Percentiles rank a stretch among this genome's conserved stretches.
Evolutionary conservation across 2,888 invertebrate species (phyloP).

Genomic region (Agrotis clavis): DNA sequence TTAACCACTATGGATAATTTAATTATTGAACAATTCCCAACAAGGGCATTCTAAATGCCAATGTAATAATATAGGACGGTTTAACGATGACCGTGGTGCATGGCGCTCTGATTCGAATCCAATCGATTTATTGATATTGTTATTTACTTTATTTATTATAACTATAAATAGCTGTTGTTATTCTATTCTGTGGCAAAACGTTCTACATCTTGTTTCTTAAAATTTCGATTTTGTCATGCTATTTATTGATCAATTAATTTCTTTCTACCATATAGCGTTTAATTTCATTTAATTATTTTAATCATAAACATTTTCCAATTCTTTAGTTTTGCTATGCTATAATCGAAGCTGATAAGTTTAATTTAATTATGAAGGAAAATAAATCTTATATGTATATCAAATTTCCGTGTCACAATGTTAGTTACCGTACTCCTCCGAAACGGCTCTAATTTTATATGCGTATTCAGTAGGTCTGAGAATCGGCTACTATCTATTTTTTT

Average conservation of each 20-base stretch:
- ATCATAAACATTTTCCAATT: not conserved
- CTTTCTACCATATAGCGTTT: too few relatives aligned
- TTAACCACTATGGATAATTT: constrained; percentile 21
- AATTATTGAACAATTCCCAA: constrained; percentile 53
- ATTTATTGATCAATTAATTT: not conserved
- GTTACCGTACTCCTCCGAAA: too few relatives aligned
- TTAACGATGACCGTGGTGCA: constrained; percentile 20
- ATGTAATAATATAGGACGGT: constrained; percentile 10
- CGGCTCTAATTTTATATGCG: too few relatives aligned
- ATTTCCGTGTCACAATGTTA: too few relatives aligned
- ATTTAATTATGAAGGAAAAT: constrained; percentile 40
- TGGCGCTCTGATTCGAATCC: constrained; percentile 25
- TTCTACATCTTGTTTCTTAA: not conserved
- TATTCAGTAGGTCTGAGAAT: too few relatives aligned
- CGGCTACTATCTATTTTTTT: too few relatives aligned
- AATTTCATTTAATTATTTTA: not conserved
- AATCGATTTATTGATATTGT: constrained; percentile 18
- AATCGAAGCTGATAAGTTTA: not conserved
- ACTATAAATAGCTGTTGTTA: not conserved
- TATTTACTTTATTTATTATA: not conserved
- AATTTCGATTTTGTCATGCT: not conserved
- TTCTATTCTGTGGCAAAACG: not conserved
- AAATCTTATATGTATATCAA: too few relatives aligned
- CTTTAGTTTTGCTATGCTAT: not conserved
- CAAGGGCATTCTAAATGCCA: constrained; percentile 63